A percentile compares a stretch with the other conserved stretches of the same genome.
These are phyloP conservation scores for Horisme vitalbata DNA, from an alignment of 2,888 invertebrate species.

Conservation along the genomic window DNA sequence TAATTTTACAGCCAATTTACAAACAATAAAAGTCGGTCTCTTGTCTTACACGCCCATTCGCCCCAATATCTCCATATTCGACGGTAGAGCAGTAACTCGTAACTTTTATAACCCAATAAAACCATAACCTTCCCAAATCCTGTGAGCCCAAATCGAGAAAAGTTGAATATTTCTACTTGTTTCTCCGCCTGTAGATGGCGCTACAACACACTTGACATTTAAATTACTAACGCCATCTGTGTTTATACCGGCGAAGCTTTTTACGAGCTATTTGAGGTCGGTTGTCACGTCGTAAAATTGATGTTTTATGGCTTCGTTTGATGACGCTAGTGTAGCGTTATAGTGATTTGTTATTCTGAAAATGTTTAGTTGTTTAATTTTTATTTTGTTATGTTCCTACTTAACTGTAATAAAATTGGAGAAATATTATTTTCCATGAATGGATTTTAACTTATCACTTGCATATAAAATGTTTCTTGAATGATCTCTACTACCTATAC, in stretches of 20 bases:
- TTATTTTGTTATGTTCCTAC: too few relatives aligned
- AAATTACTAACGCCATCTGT: conserved; percentile 71
- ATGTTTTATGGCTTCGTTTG: conserved; percentile 70
- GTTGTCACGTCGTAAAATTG: conserved; percentile 73
- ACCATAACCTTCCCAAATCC: conserved; percentile 55
- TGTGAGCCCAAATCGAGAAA: conserved; percentile 42
- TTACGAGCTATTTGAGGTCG: conserved; percentile 72
- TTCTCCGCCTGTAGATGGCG: conserved; percentile 65
- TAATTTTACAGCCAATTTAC: conserved; percentile 84
- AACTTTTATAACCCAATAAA: conserved; percentile 82
- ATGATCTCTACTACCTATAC: too few relatives aligned
- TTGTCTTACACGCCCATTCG: conserved; percentile 78
- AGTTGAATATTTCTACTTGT: conserved; percentile 44
- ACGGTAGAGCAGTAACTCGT: conserved; percentile 70
- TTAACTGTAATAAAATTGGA: neutral
- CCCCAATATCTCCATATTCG: conserved; percentile 80
- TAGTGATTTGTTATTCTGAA: conserved; percentile 30
- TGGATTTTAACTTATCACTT: too few relatives aligned
- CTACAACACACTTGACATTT: conserved; percentile 41
- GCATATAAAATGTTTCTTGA: too few relatives aligned
- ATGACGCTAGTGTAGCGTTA: conserved; percentile 75
- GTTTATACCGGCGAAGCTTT: conserved; percentile 63
- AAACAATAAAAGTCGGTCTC: conserved; percentile 82
- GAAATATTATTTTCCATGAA: too few relatives aligned
- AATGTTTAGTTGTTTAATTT: too few relatives aligned